Evolutionary conservation across 2,888 invertebrate genomes (phyloP).

Genomic region (Metacarcinus magister): DNA sequence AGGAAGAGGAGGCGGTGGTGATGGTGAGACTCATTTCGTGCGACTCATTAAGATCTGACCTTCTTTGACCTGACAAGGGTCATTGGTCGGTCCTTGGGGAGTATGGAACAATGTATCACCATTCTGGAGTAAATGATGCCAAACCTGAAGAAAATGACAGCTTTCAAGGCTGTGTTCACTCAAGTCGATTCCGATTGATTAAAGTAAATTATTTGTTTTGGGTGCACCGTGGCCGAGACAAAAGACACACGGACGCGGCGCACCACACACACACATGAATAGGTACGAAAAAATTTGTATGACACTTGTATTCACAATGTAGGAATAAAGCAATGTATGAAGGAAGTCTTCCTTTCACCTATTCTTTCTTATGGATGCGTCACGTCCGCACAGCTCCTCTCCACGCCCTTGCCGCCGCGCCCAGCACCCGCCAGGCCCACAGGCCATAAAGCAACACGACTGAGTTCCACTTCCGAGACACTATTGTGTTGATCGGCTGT

Average conservation of each 20-base stretch:
- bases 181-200: not conserved
- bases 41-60: slow-evolving; percentile 62
- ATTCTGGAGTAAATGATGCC: slow-evolving; percentile 32
- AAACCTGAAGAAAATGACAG: slow-evolving; percentile 38
- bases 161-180: slow-evolving; percentile 42
- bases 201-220: not conserved
- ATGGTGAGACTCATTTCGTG: slow-evolving; percentile 49
- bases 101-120: not conserved
- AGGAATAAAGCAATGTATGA: not conserved
- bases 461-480: not conserved
- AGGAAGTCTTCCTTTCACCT: not conserved
- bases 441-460: not conserved
- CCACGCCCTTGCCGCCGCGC: not conserved
- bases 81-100: slow-evolving; percentile 52
- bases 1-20: slow-evolving; percentile 1
- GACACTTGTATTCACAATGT: not conserved
- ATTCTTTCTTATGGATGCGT: not conserved
- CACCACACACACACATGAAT: not conserved
- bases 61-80: slow-evolving; percentile 63
- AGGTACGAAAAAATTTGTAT: no score
- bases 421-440: not conserved
- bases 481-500: not conserved
- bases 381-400: not conserved
- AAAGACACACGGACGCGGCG: not conserved
- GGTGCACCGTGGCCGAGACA: not conserved